phyloP scores from a whole-genome alignment of 1,140 invertebrate genomes.

The Diplogasteroides magnus region DNA sequence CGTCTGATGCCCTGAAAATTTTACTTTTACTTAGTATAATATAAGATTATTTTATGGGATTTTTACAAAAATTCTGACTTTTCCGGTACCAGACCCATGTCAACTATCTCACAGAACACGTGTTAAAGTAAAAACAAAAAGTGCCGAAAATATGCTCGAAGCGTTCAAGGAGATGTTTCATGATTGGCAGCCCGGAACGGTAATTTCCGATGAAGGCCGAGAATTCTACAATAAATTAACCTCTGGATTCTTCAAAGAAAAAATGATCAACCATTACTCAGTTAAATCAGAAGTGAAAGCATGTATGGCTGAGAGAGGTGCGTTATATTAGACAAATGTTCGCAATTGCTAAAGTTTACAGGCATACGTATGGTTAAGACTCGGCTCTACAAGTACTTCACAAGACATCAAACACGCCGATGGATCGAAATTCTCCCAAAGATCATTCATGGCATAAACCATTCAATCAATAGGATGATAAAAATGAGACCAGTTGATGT shows the following conservation, averaged over 20 bases:
- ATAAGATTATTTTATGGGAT: too few relatives aligned
- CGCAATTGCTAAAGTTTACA: too few relatives aligned
- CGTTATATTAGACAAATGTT: too few relatives aligned
- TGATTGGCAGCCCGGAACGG: background rate
- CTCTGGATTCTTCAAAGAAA: background rate
- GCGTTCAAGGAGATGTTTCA: background rate
- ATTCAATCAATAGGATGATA: background rate
- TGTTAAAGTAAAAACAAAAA: background rate
- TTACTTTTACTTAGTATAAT: too few relatives aligned
- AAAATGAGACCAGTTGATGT: background rate
- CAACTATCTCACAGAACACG: too few relatives aligned
- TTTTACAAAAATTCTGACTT: too few relatives aligned
- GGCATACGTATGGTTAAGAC: background rate
- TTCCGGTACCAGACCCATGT: too few relatives aligned
- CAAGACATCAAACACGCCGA: background rate
- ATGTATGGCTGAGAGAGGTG: background rate
- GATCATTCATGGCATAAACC: background rate
- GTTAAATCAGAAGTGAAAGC: background rate
- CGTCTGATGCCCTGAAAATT: too few relatives aligned
- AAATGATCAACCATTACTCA: background rate
- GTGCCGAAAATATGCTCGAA: background rate
- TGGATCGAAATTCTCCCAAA: background rate
- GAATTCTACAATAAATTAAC: background rate
- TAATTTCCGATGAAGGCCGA: background rate
- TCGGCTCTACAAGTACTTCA: background rate